These are phyloP conservation scores for Podabrus alpinus DNA, from an alignment of 2,888 invertebrate species.

Conservation along the genomic window DNA sequence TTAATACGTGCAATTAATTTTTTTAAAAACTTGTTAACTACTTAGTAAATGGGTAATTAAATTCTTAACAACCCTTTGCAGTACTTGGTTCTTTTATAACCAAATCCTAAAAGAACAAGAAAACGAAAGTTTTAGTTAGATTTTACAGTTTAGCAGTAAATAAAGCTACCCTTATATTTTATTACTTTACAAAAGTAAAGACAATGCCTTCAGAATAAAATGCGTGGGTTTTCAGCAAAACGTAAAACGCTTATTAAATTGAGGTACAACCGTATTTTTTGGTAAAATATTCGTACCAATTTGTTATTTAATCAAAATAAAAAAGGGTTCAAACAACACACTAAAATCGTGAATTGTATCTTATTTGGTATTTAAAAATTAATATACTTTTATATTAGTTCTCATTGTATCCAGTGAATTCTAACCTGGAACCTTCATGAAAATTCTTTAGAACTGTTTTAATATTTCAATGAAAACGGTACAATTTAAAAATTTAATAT, in stretches of 20 bases:
- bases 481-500: neutral
- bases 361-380: neutral
- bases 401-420: neutral
- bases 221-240: neutral
- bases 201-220: slow-evolving; percentile 11
- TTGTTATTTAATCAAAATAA: neutral
- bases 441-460: neutral
- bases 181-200: slow-evolving; percentile 20
- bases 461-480: neutral
- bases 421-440: neutral
- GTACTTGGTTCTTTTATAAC: slow-evolving; percentile 5
- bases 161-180: slow-evolving; percentile 26
- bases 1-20: slow-evolving; percentile 4
- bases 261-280: neutral
- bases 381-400: neutral
- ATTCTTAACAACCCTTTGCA: slow-evolving; percentile 1
- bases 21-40: slow-evolving; percentile 2
- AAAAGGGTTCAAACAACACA: neutral
- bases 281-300: too few species aligned
- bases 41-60: slow-evolving; percentile 4
- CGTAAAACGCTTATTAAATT: neutral
- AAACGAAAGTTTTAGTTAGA: slow-evolving; percentile 5
- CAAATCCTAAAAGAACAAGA: slow-evolving; percentile 2
- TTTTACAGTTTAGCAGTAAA: slow-evolving; percentile 25
- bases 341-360: neutral